Percentiles rank a stretch among this genome's conserved stretches.
Conservation (phyloP, 2,797 vertebrate genomes). For the Rhadinocentrus ornatus region DNA sequence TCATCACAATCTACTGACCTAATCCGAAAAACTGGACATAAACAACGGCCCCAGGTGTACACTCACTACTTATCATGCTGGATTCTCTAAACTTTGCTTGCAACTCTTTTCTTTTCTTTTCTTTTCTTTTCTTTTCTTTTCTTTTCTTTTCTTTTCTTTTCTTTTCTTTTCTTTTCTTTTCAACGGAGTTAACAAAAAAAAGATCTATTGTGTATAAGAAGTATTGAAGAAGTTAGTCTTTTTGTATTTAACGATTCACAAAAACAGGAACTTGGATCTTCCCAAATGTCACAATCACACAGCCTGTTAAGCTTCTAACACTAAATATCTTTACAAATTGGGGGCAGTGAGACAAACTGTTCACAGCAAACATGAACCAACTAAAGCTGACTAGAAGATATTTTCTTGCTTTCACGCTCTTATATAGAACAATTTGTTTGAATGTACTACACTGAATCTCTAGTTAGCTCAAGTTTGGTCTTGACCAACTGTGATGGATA, state of each 20-base stretch:
- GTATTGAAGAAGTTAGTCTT: neutral
- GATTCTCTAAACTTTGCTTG: too few species aligned
- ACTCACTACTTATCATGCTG: too few species aligned
- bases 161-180: too few species aligned
- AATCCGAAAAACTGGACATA: neutral
- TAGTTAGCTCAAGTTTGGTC: too few species aligned
- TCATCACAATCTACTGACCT: too few species aligned
- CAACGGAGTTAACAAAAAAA: too few species aligned
- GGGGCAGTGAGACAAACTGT: neutral
- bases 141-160: too few species aligned
- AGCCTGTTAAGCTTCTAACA: neutral
- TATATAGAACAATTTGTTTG: neutral
- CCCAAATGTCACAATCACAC: neutral
- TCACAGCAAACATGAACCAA: neutral
- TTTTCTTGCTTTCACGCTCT: neutral
- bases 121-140: too few species aligned
- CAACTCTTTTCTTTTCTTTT: too few species aligned
- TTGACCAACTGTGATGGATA: too few species aligned
- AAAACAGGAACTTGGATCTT: neutral
- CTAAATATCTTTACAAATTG: neutral
- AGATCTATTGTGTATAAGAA: neutral
- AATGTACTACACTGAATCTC: too few species aligned
- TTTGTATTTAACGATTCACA: neutral
- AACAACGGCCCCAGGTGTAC: too few species aligned
- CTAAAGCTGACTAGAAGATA: neutral